Evolutionary conservation across 2,113 vertebrate genomes (phyloP).

Genomic region (Pygoscelis adeliae): DNA sequence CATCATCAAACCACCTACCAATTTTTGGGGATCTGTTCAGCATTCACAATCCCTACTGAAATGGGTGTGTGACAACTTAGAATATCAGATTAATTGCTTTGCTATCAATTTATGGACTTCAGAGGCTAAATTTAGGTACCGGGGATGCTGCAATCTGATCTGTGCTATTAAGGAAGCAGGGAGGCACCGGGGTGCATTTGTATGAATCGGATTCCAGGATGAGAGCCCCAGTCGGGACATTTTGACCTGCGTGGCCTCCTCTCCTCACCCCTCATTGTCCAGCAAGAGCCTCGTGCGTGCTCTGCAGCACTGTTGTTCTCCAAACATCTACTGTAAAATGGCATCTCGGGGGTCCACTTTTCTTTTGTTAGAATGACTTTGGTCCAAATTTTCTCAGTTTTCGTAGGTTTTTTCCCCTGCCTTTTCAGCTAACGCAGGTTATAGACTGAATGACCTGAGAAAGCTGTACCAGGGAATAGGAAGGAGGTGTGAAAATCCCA

Average conservation of each 20-base stretch:
- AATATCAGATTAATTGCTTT: not conserved
- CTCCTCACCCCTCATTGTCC: not conserved
- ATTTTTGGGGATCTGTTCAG: not conserved
- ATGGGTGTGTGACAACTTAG: not conserved
- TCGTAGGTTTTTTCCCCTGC: not conserved
- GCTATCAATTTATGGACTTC: not conserved
- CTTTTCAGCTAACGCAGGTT: not conserved
- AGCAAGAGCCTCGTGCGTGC: fast-evolving
- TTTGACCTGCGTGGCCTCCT: not conserved
- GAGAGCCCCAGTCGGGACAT: not conserved
- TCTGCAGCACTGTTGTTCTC: not conserved
- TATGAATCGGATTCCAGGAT: not conserved
- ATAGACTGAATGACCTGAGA: not conserved
- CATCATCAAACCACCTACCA: not conserved
- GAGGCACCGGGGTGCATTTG: not conserved
- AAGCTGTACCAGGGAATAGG: not conserved
- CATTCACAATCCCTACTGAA: not conserved
- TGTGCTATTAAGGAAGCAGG: not conserved
- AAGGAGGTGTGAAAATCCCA: not conserved
- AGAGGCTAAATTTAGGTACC: not conserved
- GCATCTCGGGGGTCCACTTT: not conserved
- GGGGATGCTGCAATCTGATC: not conserved
- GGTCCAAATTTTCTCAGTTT: not conserved
- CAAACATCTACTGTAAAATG: not conserved
- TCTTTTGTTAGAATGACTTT: not conserved